Evolutionary conservation across 2,888 invertebrate species (phyloP).

Genomic region (Automeris io): DNA sequence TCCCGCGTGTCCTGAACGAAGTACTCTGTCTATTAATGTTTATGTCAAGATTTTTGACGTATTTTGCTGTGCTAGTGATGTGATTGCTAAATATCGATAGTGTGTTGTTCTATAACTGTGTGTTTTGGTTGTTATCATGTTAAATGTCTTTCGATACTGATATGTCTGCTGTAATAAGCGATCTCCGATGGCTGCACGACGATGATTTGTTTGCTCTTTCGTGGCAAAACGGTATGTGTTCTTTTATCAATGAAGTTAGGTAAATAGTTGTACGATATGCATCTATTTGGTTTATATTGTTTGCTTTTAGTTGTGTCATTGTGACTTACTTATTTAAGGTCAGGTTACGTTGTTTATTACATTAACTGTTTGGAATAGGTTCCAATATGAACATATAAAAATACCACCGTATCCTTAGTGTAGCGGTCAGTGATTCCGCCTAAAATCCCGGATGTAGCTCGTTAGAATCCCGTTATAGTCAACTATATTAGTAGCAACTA

Average conservation of each 20-base stretch:
- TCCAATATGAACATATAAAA: too few species aligned
- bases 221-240: conserved; percentile 67
- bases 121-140: conserved; percentile 58
- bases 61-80: conserved; percentile 52
- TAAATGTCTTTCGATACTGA: conserved; percentile 66
- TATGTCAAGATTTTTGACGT: conserved; percentile 19
- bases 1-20: conserved; percentile 13
- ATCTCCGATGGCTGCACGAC: conserved; percentile 70
- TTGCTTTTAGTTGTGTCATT: background rate
- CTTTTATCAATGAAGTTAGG: conserved; percentile 10
- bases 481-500: too few species aligned
- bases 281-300: conserved; percentile 5
- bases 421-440: too few species aligned
- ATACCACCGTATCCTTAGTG: too few species aligned
- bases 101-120: conserved; percentile 35
- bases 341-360: too few species aligned
- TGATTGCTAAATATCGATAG: conserved; percentile 41
- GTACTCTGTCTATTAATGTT: conserved; percentile 4
- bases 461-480: too few species aligned
- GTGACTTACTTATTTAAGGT: background rate
- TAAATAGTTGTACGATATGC: conserved; percentile 1
- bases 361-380: too few species aligned
- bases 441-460: too few species aligned
- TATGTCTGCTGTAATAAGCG: conserved; percentile 70
- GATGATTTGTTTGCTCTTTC: conserved; percentile 69